Base-by-base conservation (phyloP, 2,113 vertebrate genomes). In the Smithornis capensis region DNA sequence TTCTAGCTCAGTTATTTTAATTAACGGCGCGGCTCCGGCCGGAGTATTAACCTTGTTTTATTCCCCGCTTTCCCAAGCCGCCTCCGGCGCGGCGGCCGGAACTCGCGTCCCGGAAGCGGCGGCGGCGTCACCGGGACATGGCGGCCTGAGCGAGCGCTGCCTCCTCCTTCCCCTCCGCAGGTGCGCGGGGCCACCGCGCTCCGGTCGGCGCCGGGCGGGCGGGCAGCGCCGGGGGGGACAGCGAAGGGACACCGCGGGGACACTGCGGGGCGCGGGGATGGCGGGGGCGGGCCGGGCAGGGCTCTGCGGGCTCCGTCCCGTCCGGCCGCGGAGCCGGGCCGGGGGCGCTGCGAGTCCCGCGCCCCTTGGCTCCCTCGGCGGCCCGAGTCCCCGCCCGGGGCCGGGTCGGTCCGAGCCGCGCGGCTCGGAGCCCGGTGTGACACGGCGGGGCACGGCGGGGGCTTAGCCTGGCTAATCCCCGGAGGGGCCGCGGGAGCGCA, bases 61-160 rank as follows among this genome's bases (percentile, higher is more conserved):
- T 6, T 5, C 21, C 25, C 8, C 44, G 2, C 2, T 44, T 42
- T 28, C 19, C 8, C 9, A 2, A 8, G 53, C 23, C 6, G 22
- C 31, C 49, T 40, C 5, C 19, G 42, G 16, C 7, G 19, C 6
- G 14, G 15, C 29, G 37, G 62, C 35, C 94, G 94, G 90, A 96
- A 94, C 70, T 71, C 23, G 11, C 53, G 15, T 47, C 44, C 35
- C 88, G 67, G 79, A 93, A 87, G 91, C 50, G 73, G 83, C 42
- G 24, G n/a, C 1, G 45, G 60, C 60, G 94, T 96, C 93, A 93
- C 38, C 88, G 25, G 31, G 91, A 96, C 38, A 96, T 96, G 95
- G 95, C 94, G 90, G 93, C 75, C 47, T 97, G 90, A 97, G 53
- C 57, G 19, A 27, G 74, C 8, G 33, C 24, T 16, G 8, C 3